Conservation (phyloP, 2,888 invertebrate species). For the Tanypteryx hageni region DNA sequence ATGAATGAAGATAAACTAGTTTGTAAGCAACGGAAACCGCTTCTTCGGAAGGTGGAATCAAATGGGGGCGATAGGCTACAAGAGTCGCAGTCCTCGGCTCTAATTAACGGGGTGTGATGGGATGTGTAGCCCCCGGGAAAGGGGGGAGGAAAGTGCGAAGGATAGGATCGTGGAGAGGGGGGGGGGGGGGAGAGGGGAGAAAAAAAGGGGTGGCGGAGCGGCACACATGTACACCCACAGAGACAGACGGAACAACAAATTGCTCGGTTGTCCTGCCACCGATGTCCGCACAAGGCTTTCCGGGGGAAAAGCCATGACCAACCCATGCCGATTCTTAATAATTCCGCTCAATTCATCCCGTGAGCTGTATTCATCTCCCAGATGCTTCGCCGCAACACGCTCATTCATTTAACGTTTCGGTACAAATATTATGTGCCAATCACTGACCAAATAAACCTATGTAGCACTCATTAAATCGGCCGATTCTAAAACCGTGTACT, state of each 20-base stretch:
- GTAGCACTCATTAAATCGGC: no score
- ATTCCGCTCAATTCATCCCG: no score
- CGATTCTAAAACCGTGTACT: no score
- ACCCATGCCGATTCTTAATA: background rate
- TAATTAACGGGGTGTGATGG: slow-evolving; percentile 36
- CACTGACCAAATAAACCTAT: no score
- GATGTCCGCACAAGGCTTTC: background rate
- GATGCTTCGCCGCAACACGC: no score
- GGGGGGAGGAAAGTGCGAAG: background rate
- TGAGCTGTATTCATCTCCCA: no score
- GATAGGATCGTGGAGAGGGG: background rate
- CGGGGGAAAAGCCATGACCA: background rate
- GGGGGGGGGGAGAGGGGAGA: no score
- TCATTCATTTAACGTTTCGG: no score
- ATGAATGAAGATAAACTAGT: slow-evolving; percentile 66
- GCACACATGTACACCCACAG: background rate
- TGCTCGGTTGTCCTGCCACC: background rate
- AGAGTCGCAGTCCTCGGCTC: background rate
- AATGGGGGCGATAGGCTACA: background rate
- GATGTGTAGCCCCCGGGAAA: background rate
- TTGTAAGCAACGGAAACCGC: slow-evolving; percentile 34
- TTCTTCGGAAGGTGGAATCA: background rate
- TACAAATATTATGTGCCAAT: no score
- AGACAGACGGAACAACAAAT: no score
- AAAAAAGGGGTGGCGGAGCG: background rate